Percentiles rank a stretch among this genome's conserved stretches.
Evolutionary conservation across 2,797 vertebrate genomes (phyloP).

Genomic region (Typhlichthys eigenmanni): DNA sequence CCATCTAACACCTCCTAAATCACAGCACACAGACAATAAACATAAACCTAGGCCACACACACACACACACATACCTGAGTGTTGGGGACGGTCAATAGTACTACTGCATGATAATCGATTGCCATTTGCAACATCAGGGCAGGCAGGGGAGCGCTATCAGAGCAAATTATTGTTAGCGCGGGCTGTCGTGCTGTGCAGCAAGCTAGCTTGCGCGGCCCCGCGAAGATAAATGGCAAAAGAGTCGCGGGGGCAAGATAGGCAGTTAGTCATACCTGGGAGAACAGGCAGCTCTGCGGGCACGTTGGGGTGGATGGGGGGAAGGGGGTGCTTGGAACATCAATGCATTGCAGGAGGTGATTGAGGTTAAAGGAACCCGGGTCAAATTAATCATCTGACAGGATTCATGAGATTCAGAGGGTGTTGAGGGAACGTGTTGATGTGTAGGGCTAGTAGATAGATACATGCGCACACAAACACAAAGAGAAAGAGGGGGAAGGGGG

Average conservation of each 20-base stretch:
- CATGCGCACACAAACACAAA: background rate
- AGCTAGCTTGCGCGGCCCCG: slow-evolving; percentile 74
- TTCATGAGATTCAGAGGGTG: slow-evolving; percentile 40
- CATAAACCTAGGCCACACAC: slow-evolving; percentile 28
- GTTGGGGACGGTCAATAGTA: slow-evolving; percentile 87
- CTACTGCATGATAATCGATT: slow-evolving; percentile 93
- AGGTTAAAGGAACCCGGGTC: slow-evolving; percentile 31
- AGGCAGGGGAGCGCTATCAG: slow-evolving; percentile 90
- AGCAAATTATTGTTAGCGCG: slow-evolving; percentile 91
- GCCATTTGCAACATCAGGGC: slow-evolving; percentile 90
- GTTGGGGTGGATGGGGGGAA: slow-evolving; percentile 25
- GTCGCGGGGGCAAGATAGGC: slow-evolving; percentile 75
- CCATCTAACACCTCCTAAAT: background rate
- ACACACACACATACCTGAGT: slow-evolving; percentile 27
- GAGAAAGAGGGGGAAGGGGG: background rate
- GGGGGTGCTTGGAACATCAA: slow-evolving; percentile 60
- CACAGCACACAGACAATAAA: slow-evolving; percentile 30
- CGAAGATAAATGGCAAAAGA: slow-evolving; percentile 81
- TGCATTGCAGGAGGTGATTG: slow-evolving; percentile 37
- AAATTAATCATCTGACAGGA: slow-evolving; percentile 57
- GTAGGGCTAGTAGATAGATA: too few species aligned
- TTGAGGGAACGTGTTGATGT: background rate
- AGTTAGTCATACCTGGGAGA: slow-evolving; percentile 84
- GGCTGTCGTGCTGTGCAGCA: slow-evolving; percentile 79
- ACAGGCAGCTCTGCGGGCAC: slow-evolving; percentile 35